Conservation (phyloP, 2,113 vertebrate species). For the Hassar affinis region DNA sequence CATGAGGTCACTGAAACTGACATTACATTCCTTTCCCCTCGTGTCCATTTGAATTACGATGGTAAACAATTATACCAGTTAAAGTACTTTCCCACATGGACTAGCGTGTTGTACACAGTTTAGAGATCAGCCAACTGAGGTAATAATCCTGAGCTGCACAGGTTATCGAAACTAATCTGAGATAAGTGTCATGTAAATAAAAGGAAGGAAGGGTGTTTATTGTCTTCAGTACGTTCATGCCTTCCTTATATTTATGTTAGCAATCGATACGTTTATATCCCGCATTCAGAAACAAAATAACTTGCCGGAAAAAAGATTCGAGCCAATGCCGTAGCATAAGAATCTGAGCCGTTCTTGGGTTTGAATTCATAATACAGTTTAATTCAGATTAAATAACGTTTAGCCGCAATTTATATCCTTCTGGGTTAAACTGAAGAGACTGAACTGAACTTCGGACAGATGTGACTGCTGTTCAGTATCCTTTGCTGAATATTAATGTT, state of each 20-base stretch:
- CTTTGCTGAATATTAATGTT: not conserved
- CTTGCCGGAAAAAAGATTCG: not conserved
- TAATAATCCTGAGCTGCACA: slow-evolving; percentile 65
- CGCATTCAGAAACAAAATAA: not conserved
- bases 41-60: slow-evolving; percentile 86
- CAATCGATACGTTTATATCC: not conserved
- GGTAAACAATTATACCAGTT: slow-evolving; percentile 83
- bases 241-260: not conserved
- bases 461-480: not conserved
- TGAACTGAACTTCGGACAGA: not conserved
- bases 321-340: not conserved
- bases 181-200: slow-evolving; percentile 44
- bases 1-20: slow-evolving; percentile 90
- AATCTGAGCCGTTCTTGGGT: not conserved
- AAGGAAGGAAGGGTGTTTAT: slow-evolving; percentile 56
- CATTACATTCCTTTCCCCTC: slow-evolving; percentile 87
- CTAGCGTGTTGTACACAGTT: slow-evolving; percentile 80
- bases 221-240: slow-evolving; percentile 17
- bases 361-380: not conserved
- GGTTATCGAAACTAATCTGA: slow-evolving; percentile 55
- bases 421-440: not conserved
- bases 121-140: slow-evolving; percentile 73
- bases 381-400: slow-evolving; percentile 2
- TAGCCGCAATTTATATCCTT: not conserved
- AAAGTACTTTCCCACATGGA: slow-evolving; percentile 86